phyloP scores from a whole-genome alignment of 2,113 vertebrate genomes.

The Thamnophis sirtalis region DNA sequence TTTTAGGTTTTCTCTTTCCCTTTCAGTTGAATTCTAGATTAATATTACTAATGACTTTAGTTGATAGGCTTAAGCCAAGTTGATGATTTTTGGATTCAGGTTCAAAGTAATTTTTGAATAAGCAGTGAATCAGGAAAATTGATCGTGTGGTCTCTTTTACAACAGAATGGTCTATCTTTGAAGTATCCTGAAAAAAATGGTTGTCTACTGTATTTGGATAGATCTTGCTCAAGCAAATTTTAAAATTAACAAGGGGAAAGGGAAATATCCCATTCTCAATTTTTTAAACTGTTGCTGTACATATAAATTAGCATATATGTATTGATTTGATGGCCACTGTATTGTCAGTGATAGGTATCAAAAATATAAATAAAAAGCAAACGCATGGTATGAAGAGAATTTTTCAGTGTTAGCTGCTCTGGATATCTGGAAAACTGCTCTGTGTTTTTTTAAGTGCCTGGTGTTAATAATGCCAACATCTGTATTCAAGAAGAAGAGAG shows the following conservation, averaged over 20 bases:
- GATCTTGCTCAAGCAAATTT: neutral
- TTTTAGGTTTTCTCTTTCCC: neutral
- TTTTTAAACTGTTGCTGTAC: neutral
- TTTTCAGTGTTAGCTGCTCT: constrained; percentile 4
- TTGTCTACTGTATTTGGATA: neutral
- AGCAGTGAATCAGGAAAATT: neutral
- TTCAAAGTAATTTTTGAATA: neutral
- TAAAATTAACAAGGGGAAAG: neutral
- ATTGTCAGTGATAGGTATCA: neutral
- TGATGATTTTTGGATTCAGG: neutral
- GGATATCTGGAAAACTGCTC: neutral
- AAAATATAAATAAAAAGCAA: neutral
- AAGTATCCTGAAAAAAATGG: neutral
- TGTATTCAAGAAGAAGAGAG: constrained; percentile 38
- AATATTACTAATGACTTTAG: neutral
- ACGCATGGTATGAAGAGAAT: neutral
- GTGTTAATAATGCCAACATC: constrained; percentile 16
- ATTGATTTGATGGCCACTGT: neutral
- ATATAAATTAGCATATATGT: neutral
- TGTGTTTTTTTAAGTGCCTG: constrained; percentile 14
- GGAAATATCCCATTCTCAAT: neutral
- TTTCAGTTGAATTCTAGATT: neutral
- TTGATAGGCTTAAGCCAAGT: neutral
- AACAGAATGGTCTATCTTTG: neutral
- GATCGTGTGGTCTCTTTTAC: neutral